Percentiles rank a stretch among this genome's conserved stretches.
Evolutionary conservation across 2,888 invertebrate species (phyloP).

Genomic region (Tetheella fluctuosa): DNA sequence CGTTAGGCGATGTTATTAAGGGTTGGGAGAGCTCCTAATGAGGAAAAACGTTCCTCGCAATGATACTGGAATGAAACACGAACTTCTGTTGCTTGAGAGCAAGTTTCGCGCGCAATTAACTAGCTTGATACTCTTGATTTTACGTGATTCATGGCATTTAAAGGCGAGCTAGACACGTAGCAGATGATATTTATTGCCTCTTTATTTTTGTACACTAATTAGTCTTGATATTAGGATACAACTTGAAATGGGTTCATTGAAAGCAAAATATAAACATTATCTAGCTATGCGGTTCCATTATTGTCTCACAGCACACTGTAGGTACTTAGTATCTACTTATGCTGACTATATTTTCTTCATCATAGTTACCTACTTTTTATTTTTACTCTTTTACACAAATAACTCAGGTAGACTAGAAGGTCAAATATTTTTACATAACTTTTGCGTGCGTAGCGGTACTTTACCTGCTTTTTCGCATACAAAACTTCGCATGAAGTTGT

Average conservation of each 20-base stretch:
- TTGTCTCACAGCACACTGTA: too few relatives aligned
- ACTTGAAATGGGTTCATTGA: neutral
- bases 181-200: slow-evolving; percentile 35
- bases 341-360: too few relatives aligned
- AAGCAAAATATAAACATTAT: neutral
- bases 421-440: neutral
- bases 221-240: slow-evolving; percentile 15
- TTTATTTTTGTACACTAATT: slow-evolving; percentile 22
- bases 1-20: slow-evolving; percentile 58
- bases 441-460: too few relatives aligned
- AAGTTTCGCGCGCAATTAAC: slow-evolving; percentile 64
- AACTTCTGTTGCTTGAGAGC: slow-evolving; percentile 52
- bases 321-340: too few relatives aligned
- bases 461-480: neutral
- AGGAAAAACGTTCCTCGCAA: slow-evolving; percentile 64
- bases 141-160: slow-evolving; percentile 44
- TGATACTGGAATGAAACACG: slow-evolving; percentile 51
- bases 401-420: neutral
- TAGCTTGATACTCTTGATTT: slow-evolving; percentile 55
- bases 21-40: slow-evolving; percentile 55
- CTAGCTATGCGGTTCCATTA: too few relatives aligned
- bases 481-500: neutral
- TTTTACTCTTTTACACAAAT: too few relatives aligned
- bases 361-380: too few relatives aligned
- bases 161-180: slow-evolving; percentile 34